Conservation (phyloP, 2,797 vertebrate species). For the Oryzias sinensis region DNA sequence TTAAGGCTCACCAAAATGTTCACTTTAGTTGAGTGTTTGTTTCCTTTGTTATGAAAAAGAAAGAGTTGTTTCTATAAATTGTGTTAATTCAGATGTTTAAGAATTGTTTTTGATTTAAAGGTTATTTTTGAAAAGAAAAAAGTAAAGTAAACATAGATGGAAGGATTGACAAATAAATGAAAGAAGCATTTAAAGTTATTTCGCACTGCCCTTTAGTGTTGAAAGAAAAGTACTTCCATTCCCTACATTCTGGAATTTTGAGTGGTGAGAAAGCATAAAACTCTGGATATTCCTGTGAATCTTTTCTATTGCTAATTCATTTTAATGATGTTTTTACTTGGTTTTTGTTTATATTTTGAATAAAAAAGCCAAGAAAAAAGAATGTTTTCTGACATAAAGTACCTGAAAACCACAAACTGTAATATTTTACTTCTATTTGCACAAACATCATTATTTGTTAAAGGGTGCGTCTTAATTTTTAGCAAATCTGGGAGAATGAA, state of each 20-base stretch:
- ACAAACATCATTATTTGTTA: background rate
- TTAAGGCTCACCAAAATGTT: conserved; percentile 9
- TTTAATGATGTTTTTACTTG: no score
- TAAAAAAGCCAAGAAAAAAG: no score
- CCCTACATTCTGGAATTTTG: background rate
- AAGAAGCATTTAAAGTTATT: conserved; percentile 11
- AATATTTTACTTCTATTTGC: background rate
- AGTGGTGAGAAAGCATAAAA: background rate
- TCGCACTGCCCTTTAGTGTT: conserved; percentile 47
- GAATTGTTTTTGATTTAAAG: background rate
- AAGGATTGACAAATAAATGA: no score
- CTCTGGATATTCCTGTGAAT: background rate
- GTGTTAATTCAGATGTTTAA: no score
- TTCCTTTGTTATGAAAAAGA: conserved; percentile 1
- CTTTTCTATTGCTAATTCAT: no score
- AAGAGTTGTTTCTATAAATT: background rate
- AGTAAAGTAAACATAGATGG: background rate
- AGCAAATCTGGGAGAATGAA: background rate
- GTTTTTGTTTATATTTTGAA: background rate
- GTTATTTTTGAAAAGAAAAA: background rate
- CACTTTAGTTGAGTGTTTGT: background rate
- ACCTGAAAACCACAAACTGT: background rate
- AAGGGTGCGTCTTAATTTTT: background rate
- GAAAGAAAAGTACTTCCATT: background rate
- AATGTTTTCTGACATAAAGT: no score